Evolutionary conservation across 2,113 vertebrate species (phyloP), one percentile per base, ranked within the genome.

Genomic region (Cacatua alba): DNA sequence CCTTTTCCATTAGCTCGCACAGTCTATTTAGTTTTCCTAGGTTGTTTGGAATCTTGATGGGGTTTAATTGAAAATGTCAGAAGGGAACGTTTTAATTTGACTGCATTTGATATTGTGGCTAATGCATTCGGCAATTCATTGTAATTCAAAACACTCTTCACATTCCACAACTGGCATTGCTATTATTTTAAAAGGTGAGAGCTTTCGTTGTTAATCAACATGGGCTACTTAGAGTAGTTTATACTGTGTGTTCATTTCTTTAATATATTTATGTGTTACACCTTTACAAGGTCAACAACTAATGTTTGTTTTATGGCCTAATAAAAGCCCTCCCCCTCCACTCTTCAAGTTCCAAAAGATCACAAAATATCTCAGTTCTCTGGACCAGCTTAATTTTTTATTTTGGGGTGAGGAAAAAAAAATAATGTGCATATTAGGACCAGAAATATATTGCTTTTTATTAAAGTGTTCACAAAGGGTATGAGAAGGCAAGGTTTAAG

Each of bases 41-140:
- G 86, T 75, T 97, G 92, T 93, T 96, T 93, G 65, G 90, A 94
- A 92, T 80, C 94, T 96, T 96, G 95, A 95, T 93, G 90, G 95
- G 86, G 76, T 96, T 96, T 97, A 96, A 97, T 93, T 96, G 93
- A 96, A 97, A 96, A 88, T 95, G 94, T 96, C 95, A 96, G 95
- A 96, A 96, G 95, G 94, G 88, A 97, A 96, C 43, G 4, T 96
- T 97, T 96, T 97, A 96, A 96, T 96, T 96, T 96, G 90, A 96
- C 95, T 93, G 92, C 77, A 79, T 96, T 96, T 96, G 90, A 94
- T 96, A 96, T 96, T 90, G 90, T 90, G 80, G 90, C 69, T 96
- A 96, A 96, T 96, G 69, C 86, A 90, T 84, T 92, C 1, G 0
- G 72, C 75, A 83, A 59, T 74, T 85, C 69, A 92, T 96, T 96